phyloP scores from a whole-genome alignment of 64 coral and sea anemone species.

The Hydrozoanthus tunicans region DNA sequence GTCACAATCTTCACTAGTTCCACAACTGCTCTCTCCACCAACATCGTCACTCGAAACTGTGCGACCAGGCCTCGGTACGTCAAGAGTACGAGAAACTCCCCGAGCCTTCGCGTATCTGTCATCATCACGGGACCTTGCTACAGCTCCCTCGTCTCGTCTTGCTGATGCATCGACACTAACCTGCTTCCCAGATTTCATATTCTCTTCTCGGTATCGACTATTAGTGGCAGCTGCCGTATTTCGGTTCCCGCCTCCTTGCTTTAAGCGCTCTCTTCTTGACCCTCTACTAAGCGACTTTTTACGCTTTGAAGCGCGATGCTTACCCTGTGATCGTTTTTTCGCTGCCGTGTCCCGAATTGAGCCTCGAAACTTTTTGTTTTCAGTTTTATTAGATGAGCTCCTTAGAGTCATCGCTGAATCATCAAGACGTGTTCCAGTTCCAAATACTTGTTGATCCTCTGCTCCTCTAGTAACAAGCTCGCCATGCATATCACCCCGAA shows the following conservation, averaged over 20 bases:
- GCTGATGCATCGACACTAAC: neutral
- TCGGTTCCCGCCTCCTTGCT: neutral
- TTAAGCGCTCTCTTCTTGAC: constrained; percentile 11
- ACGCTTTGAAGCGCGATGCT: constrained; percentile 1
- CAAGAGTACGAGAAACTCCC: neutral
- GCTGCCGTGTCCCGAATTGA: neutral
- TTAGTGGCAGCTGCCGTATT: neutral
- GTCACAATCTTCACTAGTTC: constrained; percentile 33
- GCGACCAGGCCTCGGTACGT: neutral
- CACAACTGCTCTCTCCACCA: constrained; percentile 45
- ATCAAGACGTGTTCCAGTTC: neutral
- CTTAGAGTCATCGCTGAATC: neutral
- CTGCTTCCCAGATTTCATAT: neutral
- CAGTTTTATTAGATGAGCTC: neutral
- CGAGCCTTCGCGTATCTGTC: neutral
- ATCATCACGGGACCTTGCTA: neutral
- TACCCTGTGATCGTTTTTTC: constrained; percentile 5
- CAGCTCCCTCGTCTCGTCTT: neutral
- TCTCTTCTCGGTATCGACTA: neutral
- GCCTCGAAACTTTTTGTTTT: constrained; percentile 4
- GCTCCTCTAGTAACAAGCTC: neutral
- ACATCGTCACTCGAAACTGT: constrained; percentile 4
- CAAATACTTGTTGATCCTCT: neutral
- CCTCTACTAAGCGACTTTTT: constrained; percentile 36
- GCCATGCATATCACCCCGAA: neutral